Conservation (phyloP, 2,113 vertebrate species). For the Crocuta crocuta region DNA sequence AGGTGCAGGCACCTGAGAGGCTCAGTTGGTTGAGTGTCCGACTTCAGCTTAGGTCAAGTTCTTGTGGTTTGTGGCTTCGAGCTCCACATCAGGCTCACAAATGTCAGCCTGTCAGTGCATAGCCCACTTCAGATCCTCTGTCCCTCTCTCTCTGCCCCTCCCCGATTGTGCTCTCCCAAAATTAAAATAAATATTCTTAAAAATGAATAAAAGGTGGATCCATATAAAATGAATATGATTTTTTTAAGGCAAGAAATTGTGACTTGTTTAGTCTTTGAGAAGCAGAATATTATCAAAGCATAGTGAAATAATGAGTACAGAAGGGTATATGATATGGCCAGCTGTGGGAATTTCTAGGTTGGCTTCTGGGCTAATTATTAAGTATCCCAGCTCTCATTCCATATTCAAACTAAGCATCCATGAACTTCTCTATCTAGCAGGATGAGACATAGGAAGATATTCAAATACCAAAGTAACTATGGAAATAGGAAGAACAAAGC, state of each 20-base stretch:
- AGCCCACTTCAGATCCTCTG: too few species aligned
- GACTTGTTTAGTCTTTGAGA: slow-evolving; percentile 65
- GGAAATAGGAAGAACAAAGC: slow-evolving; percentile 79
- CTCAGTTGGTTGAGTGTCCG: too few species aligned
- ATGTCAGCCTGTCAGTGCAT: too few species aligned
- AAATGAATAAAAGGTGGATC: slow-evolving; percentile 54
- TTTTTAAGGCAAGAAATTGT: slow-evolving; percentile 67
- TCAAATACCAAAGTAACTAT: slow-evolving; percentile 76
- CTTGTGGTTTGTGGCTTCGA: too few species aligned
- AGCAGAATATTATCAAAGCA: slow-evolving; percentile 61
- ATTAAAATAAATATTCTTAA: neutral
- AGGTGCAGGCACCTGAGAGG: too few species aligned
- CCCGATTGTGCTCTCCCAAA: too few species aligned
- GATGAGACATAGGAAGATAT: slow-evolving; percentile 60
- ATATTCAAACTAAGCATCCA: slow-evolving; percentile 71
- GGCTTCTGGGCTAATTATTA: slow-evolving; percentile 72
- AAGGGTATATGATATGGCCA: slow-evolving; percentile 50
- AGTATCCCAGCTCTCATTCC: slow-evolving; percentile 74
- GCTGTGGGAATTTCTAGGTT: slow-evolving; percentile 66
- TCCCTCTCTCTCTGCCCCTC: too few species aligned
- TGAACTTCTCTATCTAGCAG: slow-evolving; percentile 63
- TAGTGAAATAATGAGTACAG: slow-evolving; percentile 75
- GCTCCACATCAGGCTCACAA: too few species aligned
- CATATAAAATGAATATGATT: slow-evolving; percentile 51
- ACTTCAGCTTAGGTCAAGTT: too few species aligned